Conservation (phyloP, 2,797 vertebrate species). For the Pseudotriccus pelzelni region DNA sequence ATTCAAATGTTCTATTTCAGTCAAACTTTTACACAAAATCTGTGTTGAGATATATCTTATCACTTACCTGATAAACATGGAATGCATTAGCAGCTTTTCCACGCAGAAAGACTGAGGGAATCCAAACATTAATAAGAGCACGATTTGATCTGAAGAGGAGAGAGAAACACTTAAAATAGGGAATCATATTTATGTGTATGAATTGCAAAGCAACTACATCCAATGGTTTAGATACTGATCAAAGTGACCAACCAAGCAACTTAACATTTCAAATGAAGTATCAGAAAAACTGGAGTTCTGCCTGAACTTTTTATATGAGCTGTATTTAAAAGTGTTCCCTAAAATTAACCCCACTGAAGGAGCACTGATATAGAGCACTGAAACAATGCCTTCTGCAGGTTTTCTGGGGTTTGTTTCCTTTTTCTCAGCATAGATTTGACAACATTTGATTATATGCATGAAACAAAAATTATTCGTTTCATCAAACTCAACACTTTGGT, state of each 20-base stretch:
- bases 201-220: not conserved
- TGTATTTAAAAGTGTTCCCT: not conserved
- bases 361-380: not conserved
- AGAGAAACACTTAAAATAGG: not conserved
- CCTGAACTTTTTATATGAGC: not conserved
- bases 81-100: constrained; percentile 93
- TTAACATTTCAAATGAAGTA: not conserved
- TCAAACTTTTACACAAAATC: not conserved
- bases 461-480: not conserved
- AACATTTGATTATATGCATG: not conserved
- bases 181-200: not conserved
- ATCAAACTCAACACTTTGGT: not conserved
- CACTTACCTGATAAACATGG: constrained; percentile 95
- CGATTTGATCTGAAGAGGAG: constrained; percentile 86
- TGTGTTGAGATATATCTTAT: not conserved
- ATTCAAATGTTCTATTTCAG: not conserved
- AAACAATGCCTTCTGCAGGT: not conserved
- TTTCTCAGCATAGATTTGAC: not conserved
- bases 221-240: not conserved
- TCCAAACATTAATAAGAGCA: constrained; percentile 98
- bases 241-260: not conserved
- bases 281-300: not conserved
- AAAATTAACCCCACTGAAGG: not conserved
- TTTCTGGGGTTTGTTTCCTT: not conserved
- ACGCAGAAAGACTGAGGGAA: constrained; percentile 96